Evolutionary conservation across 1,140 invertebrate species (phyloP).

Genomic region (Cardiocondyla obscurior): DNA sequence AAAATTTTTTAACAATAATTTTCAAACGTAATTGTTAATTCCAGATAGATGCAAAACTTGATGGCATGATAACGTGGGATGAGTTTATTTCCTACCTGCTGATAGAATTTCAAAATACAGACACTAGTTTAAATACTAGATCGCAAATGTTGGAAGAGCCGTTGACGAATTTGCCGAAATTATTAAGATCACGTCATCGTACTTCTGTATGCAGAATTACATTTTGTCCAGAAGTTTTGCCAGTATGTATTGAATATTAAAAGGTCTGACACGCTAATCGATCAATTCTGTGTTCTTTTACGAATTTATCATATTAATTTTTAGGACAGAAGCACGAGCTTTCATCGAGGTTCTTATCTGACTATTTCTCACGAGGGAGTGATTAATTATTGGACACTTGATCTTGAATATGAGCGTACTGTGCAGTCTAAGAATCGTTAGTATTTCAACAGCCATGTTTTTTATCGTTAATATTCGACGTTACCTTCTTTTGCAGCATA

Average conservation of each 20-base stretch:
- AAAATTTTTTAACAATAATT: not conserved
- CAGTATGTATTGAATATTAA: slow-evolving; percentile 71
- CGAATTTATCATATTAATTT: not conserved
- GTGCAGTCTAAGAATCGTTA: slow-evolving; percentile 86
- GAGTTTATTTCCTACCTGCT: slow-evolving; percentile 88
- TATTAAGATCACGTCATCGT: slow-evolving; percentile 86
- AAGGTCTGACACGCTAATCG: not conserved
- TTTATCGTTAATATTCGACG: not conserved
- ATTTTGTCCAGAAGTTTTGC: slow-evolving; percentile 85
- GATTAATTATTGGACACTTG: slow-evolving; percentile 88
- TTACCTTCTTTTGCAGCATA: slow-evolving; percentile 75
- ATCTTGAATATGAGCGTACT: slow-evolving; percentile 86
- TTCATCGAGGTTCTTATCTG: slow-evolving; percentile 86
- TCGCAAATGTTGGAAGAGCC: slow-evolving; percentile 85
- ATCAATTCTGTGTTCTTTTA: not conserved
- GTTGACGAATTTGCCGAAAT: slow-evolving; percentile 84
- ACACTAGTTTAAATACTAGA: slow-evolving; percentile 84
- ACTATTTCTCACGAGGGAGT: slow-evolving; percentile 88
- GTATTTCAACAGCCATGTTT: slow-evolving; percentile 58
- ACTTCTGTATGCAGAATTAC: slow-evolving; percentile 86
- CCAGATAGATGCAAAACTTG: slow-evolving; percentile 79
- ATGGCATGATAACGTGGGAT: slow-evolving; percentile 87
- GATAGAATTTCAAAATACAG: slow-evolving; percentile 87
- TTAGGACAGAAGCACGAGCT: slow-evolving; percentile 83
- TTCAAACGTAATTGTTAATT: slow-evolving; percentile 15